These are phyloP conservation scores for Notolepis coatsorum DNA, from an alignment of 2,797 vertebrate genomes.

Conservation along the genomic window DNA sequence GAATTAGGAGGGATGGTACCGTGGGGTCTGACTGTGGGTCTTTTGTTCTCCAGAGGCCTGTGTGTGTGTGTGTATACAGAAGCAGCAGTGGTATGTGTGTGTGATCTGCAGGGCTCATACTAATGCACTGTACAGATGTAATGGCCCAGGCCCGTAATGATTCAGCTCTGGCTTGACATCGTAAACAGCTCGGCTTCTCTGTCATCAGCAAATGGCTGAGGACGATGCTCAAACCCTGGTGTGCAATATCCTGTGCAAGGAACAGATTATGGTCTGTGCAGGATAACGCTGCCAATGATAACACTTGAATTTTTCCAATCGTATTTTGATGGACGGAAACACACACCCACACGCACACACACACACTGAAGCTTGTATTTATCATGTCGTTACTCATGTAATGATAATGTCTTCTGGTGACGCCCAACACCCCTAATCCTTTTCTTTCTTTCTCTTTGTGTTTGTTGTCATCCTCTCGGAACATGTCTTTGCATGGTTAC, in stretches of 20 bases:
- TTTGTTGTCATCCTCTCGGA: constrained; percentile 32
- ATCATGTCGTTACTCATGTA: not conserved
- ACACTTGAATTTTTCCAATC: not conserved
- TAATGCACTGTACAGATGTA: constrained; percentile 28
- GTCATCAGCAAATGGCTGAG: not conserved
- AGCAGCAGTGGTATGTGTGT: constrained; percentile 7
- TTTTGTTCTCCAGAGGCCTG: not conserved
- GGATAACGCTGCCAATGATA: constrained; percentile 1
- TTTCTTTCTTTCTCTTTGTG: no score
- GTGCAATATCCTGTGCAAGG: not conserved
- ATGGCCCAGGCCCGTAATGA: constrained; percentile 20
- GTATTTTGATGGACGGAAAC: constrained; percentile 11
- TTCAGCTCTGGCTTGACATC: constrained; percentile 10
- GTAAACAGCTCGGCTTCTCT: constrained; percentile 17
- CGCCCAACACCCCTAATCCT: constrained; percentile 29
- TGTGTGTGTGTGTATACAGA: not conserved
- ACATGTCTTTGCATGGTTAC: constrained; percentile 3
- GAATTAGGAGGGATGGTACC: not conserved
- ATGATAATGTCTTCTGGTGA: not conserved
- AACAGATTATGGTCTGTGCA: not conserved
- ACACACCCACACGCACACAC: constrained; percentile 4
- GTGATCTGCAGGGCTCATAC: not conserved
- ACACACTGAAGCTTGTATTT: not conserved
- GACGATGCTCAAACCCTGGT: not conserved
- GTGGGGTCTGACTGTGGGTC: not conserved